Evolutionary conservation across 2,113 vertebrate genomes (phyloP).

Genomic region (Oophaga pumilio): DNA sequence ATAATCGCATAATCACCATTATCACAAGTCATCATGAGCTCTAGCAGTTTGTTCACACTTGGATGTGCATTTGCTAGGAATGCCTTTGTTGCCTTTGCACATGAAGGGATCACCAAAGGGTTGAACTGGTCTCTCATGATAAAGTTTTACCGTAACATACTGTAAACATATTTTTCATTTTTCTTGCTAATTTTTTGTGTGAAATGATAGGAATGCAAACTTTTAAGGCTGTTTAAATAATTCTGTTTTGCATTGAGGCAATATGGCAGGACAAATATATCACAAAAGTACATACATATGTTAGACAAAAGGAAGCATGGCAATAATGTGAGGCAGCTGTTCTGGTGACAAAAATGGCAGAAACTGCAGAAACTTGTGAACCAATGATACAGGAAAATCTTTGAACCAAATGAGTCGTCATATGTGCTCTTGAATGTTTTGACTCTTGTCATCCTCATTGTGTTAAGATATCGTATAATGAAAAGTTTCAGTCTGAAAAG

Average conservation of each 20-base stretch:
- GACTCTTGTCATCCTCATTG: constrained; percentile 46
- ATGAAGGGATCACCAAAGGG: not conserved
- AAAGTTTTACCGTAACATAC: constrained; percentile 2
- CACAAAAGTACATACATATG: constrained; percentile 48
- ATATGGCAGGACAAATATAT: constrained; percentile 38
- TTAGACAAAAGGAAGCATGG: constrained; percentile 48
- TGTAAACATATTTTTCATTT: constrained; percentile 6
- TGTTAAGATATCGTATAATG: constrained; percentile 15
- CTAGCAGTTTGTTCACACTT: constrained; percentile 15
- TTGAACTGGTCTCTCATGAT: not conserved
- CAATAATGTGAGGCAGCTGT: constrained; percentile 32
- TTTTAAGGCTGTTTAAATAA: not conserved
- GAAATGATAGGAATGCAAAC: constrained; percentile 10
- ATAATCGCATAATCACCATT: not conserved
- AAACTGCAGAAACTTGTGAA: constrained; percentile 2
- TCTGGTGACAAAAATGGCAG: constrained; percentile 38
- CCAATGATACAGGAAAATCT: not conserved
- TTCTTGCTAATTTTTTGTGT: not conserved
- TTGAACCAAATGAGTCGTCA: constrained; percentile 36
- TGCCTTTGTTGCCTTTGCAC: not conserved
- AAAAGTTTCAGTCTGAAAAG: constrained; percentile 26
- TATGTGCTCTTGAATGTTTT: constrained; percentile 2
- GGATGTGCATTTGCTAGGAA: not conserved
- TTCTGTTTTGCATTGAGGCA: constrained; percentile 20
- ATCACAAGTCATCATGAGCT: not conserved